Evolutionary conservation across 1,140 invertebrate species (phyloP).

Genomic region (Dendrolimus kikuchii): DNA sequence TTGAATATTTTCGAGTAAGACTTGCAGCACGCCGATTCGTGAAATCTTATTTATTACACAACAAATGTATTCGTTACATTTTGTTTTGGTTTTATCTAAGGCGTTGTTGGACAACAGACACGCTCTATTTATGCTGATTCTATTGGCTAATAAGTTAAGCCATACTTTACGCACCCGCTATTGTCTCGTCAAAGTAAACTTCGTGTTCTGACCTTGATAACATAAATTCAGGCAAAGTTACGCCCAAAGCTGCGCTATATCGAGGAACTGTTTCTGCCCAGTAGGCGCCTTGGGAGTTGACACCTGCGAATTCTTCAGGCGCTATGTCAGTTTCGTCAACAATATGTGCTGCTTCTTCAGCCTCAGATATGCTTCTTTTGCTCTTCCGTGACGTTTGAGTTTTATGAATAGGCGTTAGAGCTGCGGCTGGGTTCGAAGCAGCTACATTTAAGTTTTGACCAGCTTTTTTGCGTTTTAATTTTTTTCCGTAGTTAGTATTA

Average conservation of each 20-base stretch:
- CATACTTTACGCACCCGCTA: constrained; percentile 49
- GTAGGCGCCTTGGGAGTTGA: constrained; percentile 70
- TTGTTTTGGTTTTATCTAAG: constrained; percentile 38
- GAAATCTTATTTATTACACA: constrained; percentile 56
- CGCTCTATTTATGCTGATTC: constrained; percentile 49
- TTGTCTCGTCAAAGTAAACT: constrained; percentile 76
- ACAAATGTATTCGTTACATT: constrained; percentile 43
- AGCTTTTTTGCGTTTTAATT: constrained; percentile 59
- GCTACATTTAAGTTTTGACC: constrained; percentile 26
- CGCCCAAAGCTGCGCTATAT: constrained; percentile 76
- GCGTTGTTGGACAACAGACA: constrained; percentile 47
- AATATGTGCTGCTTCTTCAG: constrained; percentile 38
- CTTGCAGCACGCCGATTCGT: constrained; percentile 28
- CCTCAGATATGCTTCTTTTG: constrained; percentile 43
- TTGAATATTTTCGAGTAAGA: constrained; percentile 20
- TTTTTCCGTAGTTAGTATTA: constrained; percentile 42
- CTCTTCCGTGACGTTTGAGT: constrained; percentile 24
- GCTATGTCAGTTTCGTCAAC: constrained; percentile 57
- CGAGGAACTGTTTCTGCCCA: constrained; percentile 76
- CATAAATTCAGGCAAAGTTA: constrained; percentile 79
- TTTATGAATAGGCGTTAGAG: constrained; percentile 12
- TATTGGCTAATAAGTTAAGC: constrained; percentile 38
- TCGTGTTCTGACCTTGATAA: constrained; percentile 78
- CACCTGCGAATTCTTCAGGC: constrained; percentile 67
- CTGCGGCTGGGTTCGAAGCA: constrained; percentile 24